Base-by-base conservation (phyloP, 2,888 invertebrate genomes). In the Charanyca ferruginea region DNA sequence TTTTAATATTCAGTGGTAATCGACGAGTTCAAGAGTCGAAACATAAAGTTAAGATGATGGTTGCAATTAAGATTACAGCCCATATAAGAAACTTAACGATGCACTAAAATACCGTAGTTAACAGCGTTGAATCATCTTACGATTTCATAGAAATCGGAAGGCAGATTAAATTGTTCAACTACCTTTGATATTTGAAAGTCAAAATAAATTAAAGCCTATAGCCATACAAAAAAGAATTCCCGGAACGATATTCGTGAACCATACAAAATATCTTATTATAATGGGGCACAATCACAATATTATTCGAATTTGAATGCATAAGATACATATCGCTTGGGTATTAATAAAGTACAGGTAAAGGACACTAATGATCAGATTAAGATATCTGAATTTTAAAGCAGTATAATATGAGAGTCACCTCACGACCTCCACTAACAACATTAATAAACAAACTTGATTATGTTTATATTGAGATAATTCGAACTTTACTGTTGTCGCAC, bases 381-480 rank as follows among this genome's bases (percentile, higher is more conserved):
- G 65, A 71, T 80, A 77, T 77, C 57, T 59, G 25, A 77, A 65
- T 66, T 57, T 53, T 52, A 38, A 68, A 61, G 62, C 57, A 22
- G 47, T 58, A 58, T 54, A 61, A 75, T 49, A 75, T 63, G 64
- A 59, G 51, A 55, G 16, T 73, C 62, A 59, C 58, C 60, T 58
- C 48, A 54, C 53, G 68, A 80, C 69, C 80, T 69, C 23, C 18
- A 20, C 58, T 42, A 48, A 49, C 49, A 72, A 69, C 59, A 71
- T 66, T 74, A 79, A 76, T 81, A 82, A 80, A 80, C 68, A 74
- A 68, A 72, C 75, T 61, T 81, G 66, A 54, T 69, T 73, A 74
- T 71, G 58, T 71, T 65, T 80, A 76, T 80, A 79, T 81, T 81
- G 58, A 76, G 63, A 81, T 69, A 78, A 81, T 81, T 80, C 74